Evolutionary conservation across 2,888 invertebrate species (phyloP).

Genomic region (Toxonevra muliebris): DNA sequence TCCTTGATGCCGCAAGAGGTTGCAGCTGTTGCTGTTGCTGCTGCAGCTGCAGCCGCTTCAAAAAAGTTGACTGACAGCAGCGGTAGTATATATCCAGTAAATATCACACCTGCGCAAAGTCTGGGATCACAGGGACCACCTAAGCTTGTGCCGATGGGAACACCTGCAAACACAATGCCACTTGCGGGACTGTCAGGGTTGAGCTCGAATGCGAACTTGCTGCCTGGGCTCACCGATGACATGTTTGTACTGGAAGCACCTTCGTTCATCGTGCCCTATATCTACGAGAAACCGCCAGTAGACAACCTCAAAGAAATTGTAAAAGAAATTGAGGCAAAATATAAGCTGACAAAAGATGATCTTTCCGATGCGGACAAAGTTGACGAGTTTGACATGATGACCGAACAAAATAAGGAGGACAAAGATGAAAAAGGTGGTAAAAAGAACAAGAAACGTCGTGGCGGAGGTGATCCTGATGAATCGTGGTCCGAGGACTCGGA

Average conservation of each 20-base stretch:
- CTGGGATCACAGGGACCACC: slow-evolving; percentile 56
- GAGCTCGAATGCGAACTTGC: slow-evolving; percentile 69
- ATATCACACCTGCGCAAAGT: slow-evolving; percentile 70
- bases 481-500: slow-evolving; percentile 71
- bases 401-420: slow-evolving; percentile 64
- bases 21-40: slow-evolving; percentile 32
- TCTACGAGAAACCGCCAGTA: slow-evolving; percentile 88
- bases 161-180: slow-evolving; percentile 49
- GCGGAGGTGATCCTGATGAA: slow-evolving; percentile 67
- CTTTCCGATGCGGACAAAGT: slow-evolving; percentile 69
- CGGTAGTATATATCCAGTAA: slow-evolving; percentile 69
- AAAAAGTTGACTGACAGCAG: slow-evolving; percentile 69
- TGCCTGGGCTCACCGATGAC: slow-evolving; percentile 88
- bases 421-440: slow-evolving; percentile 49
- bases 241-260: slow-evolving; percentile 94
- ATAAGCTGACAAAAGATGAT: slow-evolving; percentile 65
- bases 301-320: slow-evolving; percentile 81
- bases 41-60: slow-evolving; percentile 67
- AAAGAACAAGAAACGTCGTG: slow-evolving; percentile 61
- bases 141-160: slow-evolving; percentile 56
- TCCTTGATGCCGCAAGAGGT: slow-evolving; percentile 55
- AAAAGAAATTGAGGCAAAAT: slow-evolving; percentile 71
- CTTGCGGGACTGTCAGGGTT: slow-evolving; percentile 48
- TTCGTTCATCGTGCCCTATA: slow-evolving; percentile 92
- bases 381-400: slow-evolving; percentile 67